Conservation (phyloP, 1,140 invertebrate genomes). For the Myzus persicae region DNA sequence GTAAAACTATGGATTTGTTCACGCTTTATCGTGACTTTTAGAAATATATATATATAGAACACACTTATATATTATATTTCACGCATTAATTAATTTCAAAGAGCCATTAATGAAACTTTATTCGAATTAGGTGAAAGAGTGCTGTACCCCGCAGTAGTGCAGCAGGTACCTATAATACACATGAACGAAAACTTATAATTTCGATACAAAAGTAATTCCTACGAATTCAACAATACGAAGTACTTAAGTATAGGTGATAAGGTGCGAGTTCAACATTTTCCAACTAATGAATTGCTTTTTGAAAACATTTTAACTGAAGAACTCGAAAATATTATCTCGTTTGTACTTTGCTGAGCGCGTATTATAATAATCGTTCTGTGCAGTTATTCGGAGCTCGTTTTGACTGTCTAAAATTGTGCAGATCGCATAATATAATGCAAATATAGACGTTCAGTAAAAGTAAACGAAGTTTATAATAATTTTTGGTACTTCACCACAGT, state of each 20-base stretch:
- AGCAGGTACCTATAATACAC: background rate
- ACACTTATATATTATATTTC: background rate
- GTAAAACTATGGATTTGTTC: background rate
- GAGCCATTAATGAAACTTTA: background rate
- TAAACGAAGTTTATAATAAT: too few relatives aligned
- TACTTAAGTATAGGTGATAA: background rate
- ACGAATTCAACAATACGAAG: background rate
- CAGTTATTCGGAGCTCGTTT: background rate
- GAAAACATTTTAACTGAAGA: background rate
- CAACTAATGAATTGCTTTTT: background rate
- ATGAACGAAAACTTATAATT: background rate
- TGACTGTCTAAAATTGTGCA: background rate
- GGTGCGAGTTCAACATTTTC: background rate
- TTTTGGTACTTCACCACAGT: too few relatives aligned
- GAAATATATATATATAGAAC: background rate
- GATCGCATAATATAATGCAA: too few relatives aligned
- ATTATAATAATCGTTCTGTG: background rate
- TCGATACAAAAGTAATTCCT: background rate
- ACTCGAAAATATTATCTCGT: background rate
- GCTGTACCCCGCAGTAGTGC: background rate
- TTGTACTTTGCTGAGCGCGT: too few relatives aligned
- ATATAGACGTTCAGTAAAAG: too few relatives aligned
- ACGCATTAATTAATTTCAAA: slow-evolving; percentile 17
- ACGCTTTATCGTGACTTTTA: background rate
- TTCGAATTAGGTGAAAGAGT: background rate